Evolutionary conservation across 2,888 invertebrate genomes (phyloP).

Genomic region (Cephus sareptanus): DNA sequence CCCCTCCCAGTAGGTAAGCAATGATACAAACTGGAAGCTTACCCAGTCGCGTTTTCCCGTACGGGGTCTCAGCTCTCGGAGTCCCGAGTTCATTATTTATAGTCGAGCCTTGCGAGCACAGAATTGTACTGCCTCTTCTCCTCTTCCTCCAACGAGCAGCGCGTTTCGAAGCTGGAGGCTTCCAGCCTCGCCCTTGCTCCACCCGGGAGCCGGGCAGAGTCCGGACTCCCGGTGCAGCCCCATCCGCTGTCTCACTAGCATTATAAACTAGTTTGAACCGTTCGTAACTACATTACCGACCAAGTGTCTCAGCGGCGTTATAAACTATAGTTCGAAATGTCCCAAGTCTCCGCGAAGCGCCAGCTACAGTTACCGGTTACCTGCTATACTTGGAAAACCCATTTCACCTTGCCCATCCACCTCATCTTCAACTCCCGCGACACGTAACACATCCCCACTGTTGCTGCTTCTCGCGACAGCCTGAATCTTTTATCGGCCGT

Average conservation of each 20-base stretch:
- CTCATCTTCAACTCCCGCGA: not conserved
- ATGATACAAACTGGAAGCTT: slow-evolving; percentile 45
- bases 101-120: slow-evolving; percentile 39
- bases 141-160: not conserved
- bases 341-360: not conserved
- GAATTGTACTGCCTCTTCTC: slow-evolving; percentile 31
- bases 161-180: not conserved
- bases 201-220: not conserved
- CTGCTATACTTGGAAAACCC: not conserved
- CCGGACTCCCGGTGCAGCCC: slow-evolving; percentile 6
- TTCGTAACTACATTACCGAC: slow-evolving; percentile 31
- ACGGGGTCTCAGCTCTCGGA: slow-evolving; percentile 27
- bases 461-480: not conserved
- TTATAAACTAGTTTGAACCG: slow-evolving; percentile 40
- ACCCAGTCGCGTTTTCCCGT: slow-evolving; percentile 19
- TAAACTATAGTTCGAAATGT: not conserved
- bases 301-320: slow-evolving; percentile 16
- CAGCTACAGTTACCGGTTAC: not conserved
- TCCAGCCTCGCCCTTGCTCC: not conserved
- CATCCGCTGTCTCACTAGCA: slow-evolving; percentile 28
- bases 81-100: slow-evolving; percentile 54
- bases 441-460: not conserved
- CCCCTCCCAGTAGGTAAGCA: slow-evolving; percentile 17
- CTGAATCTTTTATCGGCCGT: too few relatives aligned
- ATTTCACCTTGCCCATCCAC: not conserved